Evolutionary conservation across 2,797 vertebrate species (phyloP), one percentile per base, ranked within the genome.

Genomic region (Crypturellus tataupa): DNA sequence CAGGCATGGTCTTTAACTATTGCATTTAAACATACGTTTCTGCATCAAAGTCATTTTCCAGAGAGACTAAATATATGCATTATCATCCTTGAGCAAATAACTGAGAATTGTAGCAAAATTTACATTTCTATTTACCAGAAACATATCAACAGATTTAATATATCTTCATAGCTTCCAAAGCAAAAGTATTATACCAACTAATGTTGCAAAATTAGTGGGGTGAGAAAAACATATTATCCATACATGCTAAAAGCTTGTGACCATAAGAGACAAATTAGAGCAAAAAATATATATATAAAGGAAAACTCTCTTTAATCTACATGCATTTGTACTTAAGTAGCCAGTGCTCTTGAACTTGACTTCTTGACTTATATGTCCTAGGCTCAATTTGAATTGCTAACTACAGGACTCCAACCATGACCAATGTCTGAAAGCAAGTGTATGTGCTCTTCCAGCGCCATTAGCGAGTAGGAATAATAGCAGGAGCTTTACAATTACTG

Each of bases 361-460:
- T 65, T 59, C 40, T 63, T 35, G 31, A 40, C 18, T 65, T 59
- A 16, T 10, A 4, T 49, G 56, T 12, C 23, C 17, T 46, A 1
- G 3, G 2, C 2, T 3, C 81, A 8, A 2, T 78, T 81, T 70
- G 23, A 3, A 31, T 8, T 31, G 24, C 8, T 12, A 49, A 7
- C 29, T 29, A 6, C 5, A 4, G 5, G 6, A 6, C 18, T 88
- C 12, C 27, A 59, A 6, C 5, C 40, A 42, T 2, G 16, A 44
- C 49, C 21, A 27, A 4, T 40, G 9, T 11, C 35, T 29, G 16
- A 49, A 16, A 73, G 8, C 12, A 46, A 55, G 15, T 12, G 5
- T 5, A 11, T 0, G 0, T 29, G 2, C 18, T 58, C 29, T 37
- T 17, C 9, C 4, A 70, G 9, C 5, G 37, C 11, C 8, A 8